Evolutionary conservation across 35 echinoderm and acorn worm species (phyloP), one percentile per base, ranked within the genome.

Genomic region (Lytechinus pictus): DNA sequence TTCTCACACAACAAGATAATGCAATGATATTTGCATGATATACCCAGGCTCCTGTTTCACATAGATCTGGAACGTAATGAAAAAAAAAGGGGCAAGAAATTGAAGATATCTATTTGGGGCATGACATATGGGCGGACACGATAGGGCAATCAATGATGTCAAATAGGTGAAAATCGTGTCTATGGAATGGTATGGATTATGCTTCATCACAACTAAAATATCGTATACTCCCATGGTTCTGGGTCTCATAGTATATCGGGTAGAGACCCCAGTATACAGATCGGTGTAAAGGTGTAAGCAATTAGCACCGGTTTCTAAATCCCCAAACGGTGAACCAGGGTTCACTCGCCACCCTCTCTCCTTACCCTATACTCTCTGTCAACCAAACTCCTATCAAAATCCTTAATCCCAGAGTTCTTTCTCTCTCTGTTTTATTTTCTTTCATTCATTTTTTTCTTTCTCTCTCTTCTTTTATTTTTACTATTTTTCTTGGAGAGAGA

Each of bases 201-300:
- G 53, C 55, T 57, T 55, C 92, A 93, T 55, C 92, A 54, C 52
- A 54, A 57, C 52, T 57, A 7, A 79, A 28, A 93, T 8, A 55
- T 55, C 54, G n/a, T 93, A 93, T 57, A 93, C 52, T 57, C 55
- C 92, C 66, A 8, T 7, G n/a, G 66, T 24, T 14, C 66, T 11
- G 1, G n/a, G 66, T 79, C 66, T 79, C 66, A n/a, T 16, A 79
- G 21, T 14, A 7, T 24, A 24, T 79, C n/a, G 66, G n/a, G 19
- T 79, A 24, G 19, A 79, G 66, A 79, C 66, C 66, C 19, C 19
- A 24, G 19, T 7, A 79, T 79, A n/a, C 27, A 93, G 29, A 93
- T 27, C 52, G 10, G 92, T 93, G 92, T 55, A 93, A 93, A 93
- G 92, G 92, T 93, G 92, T 93, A 93, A 93, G 92, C 92, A 93